Evolutionary conservation across 2,797 vertebrate genomes (phyloP).

Genomic region (Lagocephalus sceleratus): DNA sequence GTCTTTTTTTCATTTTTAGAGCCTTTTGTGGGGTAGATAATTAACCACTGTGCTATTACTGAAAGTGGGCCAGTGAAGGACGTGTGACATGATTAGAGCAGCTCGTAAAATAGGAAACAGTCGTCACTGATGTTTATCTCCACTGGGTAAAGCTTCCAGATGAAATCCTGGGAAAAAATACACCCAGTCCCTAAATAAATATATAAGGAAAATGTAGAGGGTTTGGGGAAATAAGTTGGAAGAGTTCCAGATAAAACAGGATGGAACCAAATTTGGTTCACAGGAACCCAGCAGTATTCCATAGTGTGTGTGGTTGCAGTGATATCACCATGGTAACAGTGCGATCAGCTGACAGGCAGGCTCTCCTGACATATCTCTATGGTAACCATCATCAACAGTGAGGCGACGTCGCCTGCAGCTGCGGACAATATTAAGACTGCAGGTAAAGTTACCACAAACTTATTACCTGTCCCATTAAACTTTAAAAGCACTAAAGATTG

Average conservation of each 20-base stretch:
- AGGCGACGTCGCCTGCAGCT: conserved; percentile 24
- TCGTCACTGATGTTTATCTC: too few relatives aligned
- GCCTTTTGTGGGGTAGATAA: background rate
- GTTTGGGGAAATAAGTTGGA: too few relatives aligned
- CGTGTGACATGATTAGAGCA: conserved; percentile 10
- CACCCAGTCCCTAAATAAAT: background rate
- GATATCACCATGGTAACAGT: background rate
- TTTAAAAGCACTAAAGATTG: background rate
- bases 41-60: conserved; percentile 1
- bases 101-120: background rate
- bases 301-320: too few relatives aligned
- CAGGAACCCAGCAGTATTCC: too few relatives aligned
- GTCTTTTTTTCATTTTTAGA: background rate
- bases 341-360: conserved; percentile 11
- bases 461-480: background rate
- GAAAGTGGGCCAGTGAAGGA: conserved; percentile 11
- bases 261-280: too few relatives aligned
- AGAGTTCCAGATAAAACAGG: too few relatives aligned
- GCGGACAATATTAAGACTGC: conserved; percentile 11
- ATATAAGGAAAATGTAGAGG: too few relatives aligned
- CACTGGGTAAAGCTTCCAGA: too few relatives aligned
- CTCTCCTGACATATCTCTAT: conserved; percentile 37
- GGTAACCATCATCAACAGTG: conserved; percentile 63
- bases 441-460: conserved; percentile 25
- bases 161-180: too few relatives aligned